A percentile compares a stretch with the other conserved stretches of the same genome.
These are phyloP conservation scores for Lichenostomus cassidix DNA, from an alignment of 2,113 vertebrate species.

Conservation along the genomic window DNA sequence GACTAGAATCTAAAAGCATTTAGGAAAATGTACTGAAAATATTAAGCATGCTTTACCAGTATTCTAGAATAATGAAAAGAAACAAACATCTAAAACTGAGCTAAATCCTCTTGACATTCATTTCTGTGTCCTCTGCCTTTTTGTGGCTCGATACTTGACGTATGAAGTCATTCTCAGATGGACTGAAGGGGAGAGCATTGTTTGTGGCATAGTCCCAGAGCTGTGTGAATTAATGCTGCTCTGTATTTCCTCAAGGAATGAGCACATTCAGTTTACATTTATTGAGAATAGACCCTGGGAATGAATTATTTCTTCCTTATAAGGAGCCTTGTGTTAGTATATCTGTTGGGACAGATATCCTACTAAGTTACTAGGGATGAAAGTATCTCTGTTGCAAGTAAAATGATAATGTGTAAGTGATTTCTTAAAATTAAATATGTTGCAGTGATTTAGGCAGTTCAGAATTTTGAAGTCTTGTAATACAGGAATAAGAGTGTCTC, in stretches of 20 bases:
- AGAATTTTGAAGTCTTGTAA: constrained; percentile 4
- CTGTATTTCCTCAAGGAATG: constrained; percentile 25
- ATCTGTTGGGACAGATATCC: not conserved
- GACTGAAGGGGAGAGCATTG: not conserved
- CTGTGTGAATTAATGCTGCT: constrained; percentile 10
- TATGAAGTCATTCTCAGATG: constrained; percentile 35
- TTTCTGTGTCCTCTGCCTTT: constrained; percentile 54
- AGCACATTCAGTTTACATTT: constrained; percentile 27
- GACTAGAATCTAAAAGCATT: constrained; percentile 6
- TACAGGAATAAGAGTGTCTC: not conserved
- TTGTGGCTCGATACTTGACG: constrained; percentile 13
- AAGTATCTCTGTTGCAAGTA: not conserved
- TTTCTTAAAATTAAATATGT: not conserved
- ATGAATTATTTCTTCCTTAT: constrained; percentile 41
- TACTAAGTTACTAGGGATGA: not conserved
- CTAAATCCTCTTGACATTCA: not conserved
- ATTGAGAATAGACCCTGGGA: not conserved
- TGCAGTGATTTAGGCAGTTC: not conserved
- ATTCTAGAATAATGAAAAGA: not conserved
- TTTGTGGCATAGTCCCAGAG: not conserved
- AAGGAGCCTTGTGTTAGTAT: not conserved
- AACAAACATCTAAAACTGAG: constrained; percentile 16
- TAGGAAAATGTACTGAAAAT: constrained; percentile 50
- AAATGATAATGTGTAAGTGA: not conserved
- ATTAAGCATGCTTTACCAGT: constrained; percentile 5